phyloP scores from a whole-genome alignment of 1,140 invertebrate species.

The Cyclina sinensis region DNA sequence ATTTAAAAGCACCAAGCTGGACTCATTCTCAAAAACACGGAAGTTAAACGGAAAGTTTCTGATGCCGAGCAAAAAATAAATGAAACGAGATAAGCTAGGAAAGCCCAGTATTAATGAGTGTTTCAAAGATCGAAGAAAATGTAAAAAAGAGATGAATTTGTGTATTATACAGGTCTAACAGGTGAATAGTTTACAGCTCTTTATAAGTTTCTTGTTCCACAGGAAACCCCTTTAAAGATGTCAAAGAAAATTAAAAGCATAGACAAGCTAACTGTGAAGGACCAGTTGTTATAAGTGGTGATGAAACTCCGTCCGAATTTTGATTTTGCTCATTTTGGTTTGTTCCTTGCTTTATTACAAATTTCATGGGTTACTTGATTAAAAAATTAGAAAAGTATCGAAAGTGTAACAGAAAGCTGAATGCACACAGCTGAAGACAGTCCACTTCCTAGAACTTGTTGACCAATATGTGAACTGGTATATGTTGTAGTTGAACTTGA shows the following conservation, averaged over 20 bases:
- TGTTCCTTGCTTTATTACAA: not conserved
- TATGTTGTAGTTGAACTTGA: not conserved
- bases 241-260: not conserved
- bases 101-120: not conserved
- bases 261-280: slow-evolving; percentile 1
- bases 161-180: not conserved
- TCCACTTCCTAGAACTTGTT: not conserved
- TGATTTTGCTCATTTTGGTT: slow-evolving; percentile 22
- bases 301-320: slow-evolving; percentile 21
- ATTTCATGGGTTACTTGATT: not conserved
- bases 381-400: too few relatives aligned
- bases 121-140: not conserved
- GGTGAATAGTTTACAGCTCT: not conserved
- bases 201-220: not conserved
- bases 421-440: not conserved
- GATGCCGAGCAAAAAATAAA: not conserved
- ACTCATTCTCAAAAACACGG: not conserved
- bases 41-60: not conserved
- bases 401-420: too few relatives aligned
- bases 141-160: slow-evolving; percentile 24
- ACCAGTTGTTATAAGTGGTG: slow-evolving; percentile 18
- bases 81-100: not conserved
- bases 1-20: not conserved
- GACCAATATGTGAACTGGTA: not conserved
- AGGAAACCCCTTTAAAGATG: not conserved